phyloP scores from a whole-genome alignment of 2,888 invertebrate genomes.

The Idaea straminata region DNA sequence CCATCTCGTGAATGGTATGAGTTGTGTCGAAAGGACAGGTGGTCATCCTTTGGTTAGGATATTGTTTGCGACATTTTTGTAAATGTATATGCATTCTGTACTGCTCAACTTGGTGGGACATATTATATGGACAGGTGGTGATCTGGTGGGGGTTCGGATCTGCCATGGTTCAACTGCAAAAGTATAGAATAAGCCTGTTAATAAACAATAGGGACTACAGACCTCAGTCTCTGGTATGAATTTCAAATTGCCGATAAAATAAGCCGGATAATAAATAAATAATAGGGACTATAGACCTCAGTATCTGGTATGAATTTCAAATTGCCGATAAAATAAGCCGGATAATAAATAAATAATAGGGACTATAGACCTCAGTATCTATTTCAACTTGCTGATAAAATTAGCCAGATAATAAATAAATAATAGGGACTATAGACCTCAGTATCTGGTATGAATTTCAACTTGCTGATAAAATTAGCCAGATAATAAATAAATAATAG shows the following conservation, averaged over 20 bases:
- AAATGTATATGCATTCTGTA: conserved; percentile 78
- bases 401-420: not conserved
- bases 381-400: no score
- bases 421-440: no score
- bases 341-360: not conserved
- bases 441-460: no score
- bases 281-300: no score
- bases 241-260: no score
- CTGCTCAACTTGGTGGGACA: conserved; percentile 73
- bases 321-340: no score
- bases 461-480: no score
- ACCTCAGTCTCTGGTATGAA: no score
- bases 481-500: no score
- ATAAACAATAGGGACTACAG: not conserved
- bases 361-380: no score
- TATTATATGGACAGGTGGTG: conserved; percentile 80
- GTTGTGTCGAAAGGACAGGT: conserved; percentile 79
- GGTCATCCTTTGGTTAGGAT: conserved; percentile 57
- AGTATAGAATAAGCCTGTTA: not conserved
- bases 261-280: not conserved
- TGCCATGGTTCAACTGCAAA: conserved; percentile 36
- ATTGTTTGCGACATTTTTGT: conserved; percentile 77
- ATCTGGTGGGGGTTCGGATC: conserved; percentile 52
- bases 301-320: no score
- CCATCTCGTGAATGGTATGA: conserved; percentile 76